Base-by-base conservation (phyloP, 2,888 invertebrate species). In the Eristalis arbustorum region DNA sequence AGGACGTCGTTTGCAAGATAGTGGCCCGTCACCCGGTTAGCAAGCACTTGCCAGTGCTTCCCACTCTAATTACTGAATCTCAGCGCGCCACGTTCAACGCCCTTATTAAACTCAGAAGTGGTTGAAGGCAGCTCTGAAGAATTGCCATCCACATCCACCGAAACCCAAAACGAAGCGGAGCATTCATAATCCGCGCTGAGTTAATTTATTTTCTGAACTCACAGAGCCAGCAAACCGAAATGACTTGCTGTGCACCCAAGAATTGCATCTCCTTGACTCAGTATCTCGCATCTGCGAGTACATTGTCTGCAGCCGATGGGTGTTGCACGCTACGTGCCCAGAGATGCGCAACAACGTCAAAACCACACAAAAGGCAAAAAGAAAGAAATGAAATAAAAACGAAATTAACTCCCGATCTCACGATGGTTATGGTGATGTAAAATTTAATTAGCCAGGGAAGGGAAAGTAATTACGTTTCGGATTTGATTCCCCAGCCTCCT, bases 361-460 rank as follows among this genome's bases (percentile, higher is more conserved):
- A 61, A 31, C n/a, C n/a, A n/a, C n/a, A n/a, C n/a, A 23, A 10
- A 13, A 25, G 40, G 59, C 0, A 31, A 31, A 31, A 31, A 31
- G 31, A 31, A 31, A 25, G 25, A 25, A 25, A 31, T 31, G 10
- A 31, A 68, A 34, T 10, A 72, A 18, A 61, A 31, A 18, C 14
- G 14, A 25, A 62, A 64, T 64, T 31, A 61, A 59, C 79, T 63
- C 18, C 81, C 81, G 72, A 85, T 85, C 73, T 72, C 81, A 77
- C 73, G 73, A 73, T 73, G 81, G 68, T 77, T 85, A 77, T 77
- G 82, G 69, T 82, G 76, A 77, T 81, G 85, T 85, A 73, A 85
- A 85, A 85, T 77, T 85, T 85, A 85, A 85, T 85, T 85, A 85
- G 77, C 82, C 69, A 73, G 69, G 73, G 81, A 85, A 77, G 77